Percentiles rank a stretch among this genome's conserved stretches.
Conservation (phyloP, 2,888 invertebrate genomes). For the Tinea pellionella region DNA sequence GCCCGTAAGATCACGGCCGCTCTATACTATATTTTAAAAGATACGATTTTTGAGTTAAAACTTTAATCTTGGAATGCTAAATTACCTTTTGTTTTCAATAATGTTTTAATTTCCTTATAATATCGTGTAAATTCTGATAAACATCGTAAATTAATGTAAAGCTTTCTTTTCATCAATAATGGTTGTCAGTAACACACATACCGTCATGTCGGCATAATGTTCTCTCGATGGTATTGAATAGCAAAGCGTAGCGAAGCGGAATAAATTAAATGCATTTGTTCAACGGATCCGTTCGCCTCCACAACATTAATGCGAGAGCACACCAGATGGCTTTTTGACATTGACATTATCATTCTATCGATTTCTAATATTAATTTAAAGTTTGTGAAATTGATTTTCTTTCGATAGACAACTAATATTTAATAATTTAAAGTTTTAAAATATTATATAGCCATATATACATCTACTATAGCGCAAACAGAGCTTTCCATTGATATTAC, state of each 20-base stretch:
- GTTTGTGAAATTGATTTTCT: too few relatives aligned
- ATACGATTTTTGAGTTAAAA: too few relatives aligned
- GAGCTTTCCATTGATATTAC: too few relatives aligned
- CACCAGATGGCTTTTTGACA: neutral
- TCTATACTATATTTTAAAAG: too few relatives aligned
- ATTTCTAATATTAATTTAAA: neutral
- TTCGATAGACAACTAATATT: too few relatives aligned
- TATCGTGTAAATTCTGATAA: neutral
- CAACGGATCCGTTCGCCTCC: neutral
- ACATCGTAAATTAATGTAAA: neutral
- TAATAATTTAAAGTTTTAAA: too few relatives aligned
- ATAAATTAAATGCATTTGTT: constrained; percentile 9
- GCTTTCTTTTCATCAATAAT: neutral
- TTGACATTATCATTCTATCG: neutral
- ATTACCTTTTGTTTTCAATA: too few relatives aligned
- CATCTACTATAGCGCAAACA: too few relatives aligned
- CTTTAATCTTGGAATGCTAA: too few relatives aligned
- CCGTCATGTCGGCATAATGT: neutral
- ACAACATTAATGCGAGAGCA: neutral
- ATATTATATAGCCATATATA: too few relatives aligned
- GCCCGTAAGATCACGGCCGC: too few relatives aligned
- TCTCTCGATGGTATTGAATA: constrained; percentile 1
- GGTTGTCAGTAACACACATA: neutral
- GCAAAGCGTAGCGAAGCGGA: constrained; percentile 7
- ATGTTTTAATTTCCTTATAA: too few relatives aligned